phyloP scores from a whole-genome alignment of 2,113 vertebrate genomes.

The Danionella cerebrum region DNA sequence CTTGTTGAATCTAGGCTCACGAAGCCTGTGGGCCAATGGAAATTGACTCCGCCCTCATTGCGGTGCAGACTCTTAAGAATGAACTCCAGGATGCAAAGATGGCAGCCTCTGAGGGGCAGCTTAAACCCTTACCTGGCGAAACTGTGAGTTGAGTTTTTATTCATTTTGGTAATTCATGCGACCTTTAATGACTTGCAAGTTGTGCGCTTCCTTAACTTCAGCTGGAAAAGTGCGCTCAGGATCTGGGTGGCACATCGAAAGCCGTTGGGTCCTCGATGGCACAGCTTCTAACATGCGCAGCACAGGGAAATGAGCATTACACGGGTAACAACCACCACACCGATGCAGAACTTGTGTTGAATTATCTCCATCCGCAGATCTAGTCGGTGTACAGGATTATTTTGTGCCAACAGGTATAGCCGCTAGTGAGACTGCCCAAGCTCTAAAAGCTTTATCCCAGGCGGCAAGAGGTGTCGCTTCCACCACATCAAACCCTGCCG shows the following conservation, averaged over 20 bases:
- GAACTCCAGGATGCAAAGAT: conserved; percentile 93
- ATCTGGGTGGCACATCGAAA: conserved; percentile 93
- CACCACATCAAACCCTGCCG: conserved; percentile 76
- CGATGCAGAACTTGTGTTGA: too few species aligned
- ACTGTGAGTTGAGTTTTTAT: conserved; percentile 71
- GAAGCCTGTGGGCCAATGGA: conserved; percentile 97
- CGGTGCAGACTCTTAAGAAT: conserved; percentile 83
- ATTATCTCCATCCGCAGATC: too few species aligned
- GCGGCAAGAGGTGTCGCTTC: conserved; percentile 90
- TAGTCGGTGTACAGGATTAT: too few species aligned
- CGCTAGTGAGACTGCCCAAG: conserved; percentile 90
- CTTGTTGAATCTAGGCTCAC: conserved; percentile 85
- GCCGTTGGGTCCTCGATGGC: conserved; percentile 95
- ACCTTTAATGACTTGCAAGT: background rate
- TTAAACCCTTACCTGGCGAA: conserved; percentile 93
- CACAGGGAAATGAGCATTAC: conserved; percentile 94
- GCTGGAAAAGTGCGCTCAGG: conserved; percentile 87
- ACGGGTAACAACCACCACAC: conserved; percentile 76
- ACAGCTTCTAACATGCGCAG: conserved; percentile 88
- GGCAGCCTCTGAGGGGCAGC: conserved; percentile 77
- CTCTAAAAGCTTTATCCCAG: conserved; percentile 86
- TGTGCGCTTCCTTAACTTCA: background rate
- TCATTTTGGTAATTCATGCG: too few species aligned
- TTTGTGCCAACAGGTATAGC: conserved; percentile 72
- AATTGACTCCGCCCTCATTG: conserved; percentile 88